These are phyloP conservation scores for Phyllotreta cruciferae DNA, from an alignment of 2,888 invertebrate genomes.

Conservation along the genomic window DNA sequence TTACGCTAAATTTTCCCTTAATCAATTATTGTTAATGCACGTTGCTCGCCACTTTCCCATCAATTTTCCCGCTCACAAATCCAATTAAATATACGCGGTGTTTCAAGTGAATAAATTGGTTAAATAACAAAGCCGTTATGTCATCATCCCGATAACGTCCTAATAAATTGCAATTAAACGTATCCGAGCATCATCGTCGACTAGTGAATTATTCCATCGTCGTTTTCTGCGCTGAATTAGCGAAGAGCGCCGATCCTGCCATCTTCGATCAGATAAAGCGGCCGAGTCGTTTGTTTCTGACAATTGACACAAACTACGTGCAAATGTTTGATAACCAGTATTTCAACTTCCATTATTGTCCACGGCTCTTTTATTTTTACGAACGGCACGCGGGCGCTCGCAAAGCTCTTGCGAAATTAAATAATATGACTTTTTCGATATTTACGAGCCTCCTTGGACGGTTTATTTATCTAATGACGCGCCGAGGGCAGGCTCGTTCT, in stretches of 20 bases:
- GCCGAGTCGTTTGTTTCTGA: constrained; percentile 54
- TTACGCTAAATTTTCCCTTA: too few species aligned
- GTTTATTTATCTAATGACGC: neutral
- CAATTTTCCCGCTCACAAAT: too few species aligned
- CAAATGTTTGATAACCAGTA: constrained; percentile 59
- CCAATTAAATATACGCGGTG: too few species aligned
- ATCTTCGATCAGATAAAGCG: constrained; percentile 55
- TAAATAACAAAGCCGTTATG: neutral
- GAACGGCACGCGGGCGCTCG: constrained; percentile 43
- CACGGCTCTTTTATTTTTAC: constrained; percentile 47
- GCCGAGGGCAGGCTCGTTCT: too few species aligned
- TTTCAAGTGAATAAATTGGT: too few species aligned
- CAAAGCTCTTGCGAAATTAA: constrained; percentile 45
- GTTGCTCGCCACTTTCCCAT: too few species aligned
- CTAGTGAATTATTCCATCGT: constrained; percentile 39
- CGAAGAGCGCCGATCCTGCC: constrained; percentile 45
- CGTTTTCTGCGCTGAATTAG: constrained; percentile 40
- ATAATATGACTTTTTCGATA: constrained; percentile 45
- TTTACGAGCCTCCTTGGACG: constrained; percentile 38
- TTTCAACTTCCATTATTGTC: constrained; percentile 58
- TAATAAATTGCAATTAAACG: constrained; percentile 38
- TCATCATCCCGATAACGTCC: constrained; percentile 33
- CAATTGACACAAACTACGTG: constrained; percentile 58
- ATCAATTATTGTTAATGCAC: too few species aligned
- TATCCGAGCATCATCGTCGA: constrained; percentile 27